Conservation (phyloP, 2,888 invertebrate genomes). For the Agrypnus murinus region DNA sequence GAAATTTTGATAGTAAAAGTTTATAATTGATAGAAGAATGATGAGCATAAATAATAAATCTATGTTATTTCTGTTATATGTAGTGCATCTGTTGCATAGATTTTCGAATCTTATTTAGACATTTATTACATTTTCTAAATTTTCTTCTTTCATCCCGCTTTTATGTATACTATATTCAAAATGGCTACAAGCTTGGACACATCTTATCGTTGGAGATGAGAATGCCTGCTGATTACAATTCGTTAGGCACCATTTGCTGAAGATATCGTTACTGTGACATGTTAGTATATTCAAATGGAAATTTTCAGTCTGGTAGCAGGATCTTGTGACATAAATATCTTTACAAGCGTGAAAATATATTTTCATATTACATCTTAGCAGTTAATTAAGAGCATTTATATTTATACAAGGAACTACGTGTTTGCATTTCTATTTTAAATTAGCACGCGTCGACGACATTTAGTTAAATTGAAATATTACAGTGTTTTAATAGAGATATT, state of each 20-base stretch:
- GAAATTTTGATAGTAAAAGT: no score
- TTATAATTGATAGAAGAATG: no score
- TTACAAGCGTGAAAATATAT: conserved; percentile 1
- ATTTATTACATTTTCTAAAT: conserved; percentile 15
- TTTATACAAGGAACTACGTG: no score
- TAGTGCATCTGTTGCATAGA: conserved; percentile 9
- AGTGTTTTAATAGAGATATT: no score
- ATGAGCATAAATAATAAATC: no score
- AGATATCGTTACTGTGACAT: conserved; percentile 5
- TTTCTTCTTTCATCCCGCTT: background rate
- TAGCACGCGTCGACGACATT: no score
- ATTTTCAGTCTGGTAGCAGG: conserved; percentile 13
- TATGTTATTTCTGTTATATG: no score
- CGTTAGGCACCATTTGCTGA: conserved; percentile 26
- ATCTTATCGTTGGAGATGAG: conserved; percentile 10
- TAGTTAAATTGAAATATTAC: no score
- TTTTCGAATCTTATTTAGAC: no score
- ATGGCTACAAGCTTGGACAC: conserved; percentile 10
- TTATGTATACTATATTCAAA: conserved; percentile 7
- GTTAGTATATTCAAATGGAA: conserved; percentile 9
- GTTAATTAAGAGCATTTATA: conserved; percentile 14
- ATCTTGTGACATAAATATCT: background rate
- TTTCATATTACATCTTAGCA: conserved; percentile 16
- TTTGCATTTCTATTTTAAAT: no score
- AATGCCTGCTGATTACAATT: conserved; percentile 32